Conservation (phyloP, 2,113 vertebrate species). For the Montifringilla adamsi region DNA sequence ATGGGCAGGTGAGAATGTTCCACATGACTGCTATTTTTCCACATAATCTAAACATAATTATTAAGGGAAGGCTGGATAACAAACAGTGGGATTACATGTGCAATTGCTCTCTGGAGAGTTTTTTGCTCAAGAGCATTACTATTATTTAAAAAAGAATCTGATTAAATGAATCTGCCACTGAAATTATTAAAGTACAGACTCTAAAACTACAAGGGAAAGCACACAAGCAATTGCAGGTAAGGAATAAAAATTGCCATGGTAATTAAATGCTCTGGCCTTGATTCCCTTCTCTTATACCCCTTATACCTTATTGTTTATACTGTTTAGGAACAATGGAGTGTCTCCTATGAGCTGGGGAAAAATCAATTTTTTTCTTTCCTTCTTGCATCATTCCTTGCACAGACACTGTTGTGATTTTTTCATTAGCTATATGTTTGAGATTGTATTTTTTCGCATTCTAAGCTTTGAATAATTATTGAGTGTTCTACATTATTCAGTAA, state of each 20-base stretch:
- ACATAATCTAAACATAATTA: not conserved
- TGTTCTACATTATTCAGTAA: not conserved
- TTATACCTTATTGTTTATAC: too few species aligned
- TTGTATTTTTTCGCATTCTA: not conserved
- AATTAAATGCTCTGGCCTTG: not conserved
- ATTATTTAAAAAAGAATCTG: not conserved
- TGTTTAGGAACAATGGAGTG: not conserved
- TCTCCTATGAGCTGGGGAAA: not conserved
- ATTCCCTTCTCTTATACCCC: not conserved
- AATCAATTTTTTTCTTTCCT: not conserved
- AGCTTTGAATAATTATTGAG: not conserved
- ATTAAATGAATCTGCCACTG: constrained; percentile 13
- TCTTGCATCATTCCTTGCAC: not conserved
- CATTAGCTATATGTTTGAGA: not conserved
- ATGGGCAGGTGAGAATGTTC: not conserved
- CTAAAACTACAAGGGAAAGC: not conserved
- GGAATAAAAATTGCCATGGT: not conserved
- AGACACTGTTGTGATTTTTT: not conserved
- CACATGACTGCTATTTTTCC: not conserved
- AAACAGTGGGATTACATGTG: not conserved
- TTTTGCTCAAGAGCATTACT: not conserved
- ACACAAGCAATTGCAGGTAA: not conserved
- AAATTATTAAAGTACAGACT: not conserved
- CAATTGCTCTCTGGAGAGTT: not conserved
- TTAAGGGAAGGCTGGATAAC: not conserved